phyloP scores from a whole-genome alignment of 53 echinoderm and acorn worm genomes.

The Echinarachnius parma region DNA sequence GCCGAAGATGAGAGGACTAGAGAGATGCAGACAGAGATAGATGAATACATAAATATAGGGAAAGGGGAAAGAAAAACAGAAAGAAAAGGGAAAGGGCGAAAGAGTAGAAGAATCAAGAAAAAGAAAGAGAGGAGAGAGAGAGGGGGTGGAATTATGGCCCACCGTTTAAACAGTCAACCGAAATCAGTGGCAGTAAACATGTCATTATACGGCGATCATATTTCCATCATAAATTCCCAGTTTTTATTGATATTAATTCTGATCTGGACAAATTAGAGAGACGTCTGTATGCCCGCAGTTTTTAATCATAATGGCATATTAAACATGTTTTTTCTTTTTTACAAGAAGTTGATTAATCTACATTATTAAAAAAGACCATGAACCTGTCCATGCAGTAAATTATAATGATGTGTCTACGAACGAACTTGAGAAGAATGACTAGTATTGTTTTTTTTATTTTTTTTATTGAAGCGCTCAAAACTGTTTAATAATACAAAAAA shows the following conservation, averaged over 20 bases:
- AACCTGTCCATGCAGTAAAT: too few species aligned
- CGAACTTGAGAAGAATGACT: too few species aligned
- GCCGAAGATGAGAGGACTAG: not conserved
- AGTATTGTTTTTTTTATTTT: too few species aligned
- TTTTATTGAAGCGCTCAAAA: too few species aligned
- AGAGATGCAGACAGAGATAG: not conserved
- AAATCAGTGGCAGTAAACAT: conserved; percentile 32
- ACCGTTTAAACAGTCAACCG: too few species aligned
- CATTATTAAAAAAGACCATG: too few species aligned
- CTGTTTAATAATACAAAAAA: too few species aligned
- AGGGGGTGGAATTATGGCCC: conserved; percentile 10
- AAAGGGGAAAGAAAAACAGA: conserved; percentile 3
- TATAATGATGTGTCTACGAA: too few species aligned
- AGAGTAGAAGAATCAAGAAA: not conserved
- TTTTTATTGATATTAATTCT: conserved; percentile 26
- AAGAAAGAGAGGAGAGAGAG: conserved; percentile 2
- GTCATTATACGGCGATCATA: conserved; percentile 30
- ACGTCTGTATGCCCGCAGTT: conserved; percentile 2
- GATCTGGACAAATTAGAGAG: conserved; percentile 13
- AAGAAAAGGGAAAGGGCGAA: not conserved
- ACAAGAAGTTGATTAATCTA: too few species aligned
- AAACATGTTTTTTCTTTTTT: too few species aligned
- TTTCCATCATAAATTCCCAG: conserved; percentile 8
- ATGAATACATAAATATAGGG: not conserved
- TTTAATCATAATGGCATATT: not conserved